Conservation (phyloP, 2,113 vertebrate genomes). For the Cepphus grylle region DNA sequence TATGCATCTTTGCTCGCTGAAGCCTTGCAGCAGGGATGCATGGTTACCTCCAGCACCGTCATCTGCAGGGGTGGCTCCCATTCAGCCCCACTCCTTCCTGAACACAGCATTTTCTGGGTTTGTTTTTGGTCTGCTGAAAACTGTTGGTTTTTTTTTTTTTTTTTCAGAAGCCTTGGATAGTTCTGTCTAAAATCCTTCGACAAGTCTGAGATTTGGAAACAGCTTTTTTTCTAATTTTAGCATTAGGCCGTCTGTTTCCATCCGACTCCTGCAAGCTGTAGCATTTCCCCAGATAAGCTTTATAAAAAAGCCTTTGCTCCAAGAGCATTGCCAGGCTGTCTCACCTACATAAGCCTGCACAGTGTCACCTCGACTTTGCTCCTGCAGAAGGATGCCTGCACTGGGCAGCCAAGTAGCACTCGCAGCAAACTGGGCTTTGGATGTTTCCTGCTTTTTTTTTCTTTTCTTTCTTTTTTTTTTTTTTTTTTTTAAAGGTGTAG, state of each 20-base stretch:
- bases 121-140: background rate
- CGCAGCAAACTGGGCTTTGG: background rate
- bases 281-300: background rate
- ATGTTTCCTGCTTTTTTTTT: background rate
- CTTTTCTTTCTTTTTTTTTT: too few relatives aligned
- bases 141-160: rapidly evolving
- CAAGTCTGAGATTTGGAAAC: background rate
- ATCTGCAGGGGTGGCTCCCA: background rate
- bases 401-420: background rate
- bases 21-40: background rate
- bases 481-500: background rate
- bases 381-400: background rate
- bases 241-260: background rate
- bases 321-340: background rate
- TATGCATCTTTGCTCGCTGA: background rate
- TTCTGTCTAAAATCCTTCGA: background rate
- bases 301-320: background rate
- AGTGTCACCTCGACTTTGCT: background rate
- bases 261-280: background rate
- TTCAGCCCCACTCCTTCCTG: rapidly evolving
- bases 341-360: background rate
- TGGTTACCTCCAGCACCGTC: background rate
- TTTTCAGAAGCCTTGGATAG: background rate
- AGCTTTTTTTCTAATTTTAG: constrained; percentile 24
- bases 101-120: background rate